phyloP scores from a whole-genome alignment of 2,888 invertebrate species.

The Baccha elongata region DNA sequence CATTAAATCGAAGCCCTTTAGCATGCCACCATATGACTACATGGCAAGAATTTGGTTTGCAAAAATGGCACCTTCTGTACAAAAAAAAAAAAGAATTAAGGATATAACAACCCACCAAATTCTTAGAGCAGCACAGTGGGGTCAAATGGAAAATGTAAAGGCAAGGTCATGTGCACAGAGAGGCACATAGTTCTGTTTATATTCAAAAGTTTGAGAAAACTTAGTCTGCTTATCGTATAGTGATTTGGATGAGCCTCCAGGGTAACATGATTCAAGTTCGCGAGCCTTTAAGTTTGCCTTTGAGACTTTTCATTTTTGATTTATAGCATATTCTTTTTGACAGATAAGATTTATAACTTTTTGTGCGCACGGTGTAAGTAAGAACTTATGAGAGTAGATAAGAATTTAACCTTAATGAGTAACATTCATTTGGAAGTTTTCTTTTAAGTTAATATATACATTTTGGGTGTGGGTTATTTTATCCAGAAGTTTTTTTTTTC shows the following conservation, averaged over 20 bases:
- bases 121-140: conserved; percentile 13
- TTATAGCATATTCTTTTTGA: conserved; percentile 24
- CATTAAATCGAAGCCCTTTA: conserved; percentile 25
- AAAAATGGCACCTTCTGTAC: conserved; percentile 3
- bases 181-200: no score
- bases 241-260: conserved; percentile 22
- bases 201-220: neutral
- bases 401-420: conserved; percentile 25
- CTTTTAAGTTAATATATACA: no score
- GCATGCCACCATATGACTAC: conserved; percentile 1
- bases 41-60: neutral
- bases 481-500: no score
- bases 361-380: neutral
- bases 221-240: conserved; percentile 19
- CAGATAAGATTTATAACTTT: conserved; percentile 32
- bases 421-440: conserved; percentile 12
- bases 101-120: neutral
- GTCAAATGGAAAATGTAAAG: conserved; percentile 23
- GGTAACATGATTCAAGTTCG: conserved; percentile 30
- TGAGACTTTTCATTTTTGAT: conserved; percentile 21
- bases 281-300: conserved; percentile 32
- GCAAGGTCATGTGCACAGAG: neutral
- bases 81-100: neutral
- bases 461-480: no score
- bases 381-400: conserved; percentile 23